phyloP scores from a whole-genome alignment of 2,888 invertebrate genomes.

The Scrobipalpa atriplicella region DNA sequence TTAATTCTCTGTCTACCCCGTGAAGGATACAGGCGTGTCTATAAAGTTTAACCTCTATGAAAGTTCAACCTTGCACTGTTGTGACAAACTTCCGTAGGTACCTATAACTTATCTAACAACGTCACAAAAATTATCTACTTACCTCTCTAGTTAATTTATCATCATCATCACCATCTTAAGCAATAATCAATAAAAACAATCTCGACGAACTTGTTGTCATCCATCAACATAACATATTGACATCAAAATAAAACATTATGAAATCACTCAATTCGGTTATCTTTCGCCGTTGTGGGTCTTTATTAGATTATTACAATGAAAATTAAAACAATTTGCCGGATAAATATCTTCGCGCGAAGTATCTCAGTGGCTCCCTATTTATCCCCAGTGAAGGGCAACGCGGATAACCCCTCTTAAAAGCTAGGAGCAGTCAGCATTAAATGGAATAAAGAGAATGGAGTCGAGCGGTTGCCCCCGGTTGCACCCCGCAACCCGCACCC shows the following conservation, averaged over 20 bases:
- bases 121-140: no score
- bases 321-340: slow-evolving; percentile 84
- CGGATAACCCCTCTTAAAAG: slow-evolving; percentile 83
- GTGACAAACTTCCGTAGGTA: no score
- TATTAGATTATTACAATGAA: slow-evolving; percentile 82
- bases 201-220: background rate
- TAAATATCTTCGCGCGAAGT: slow-evolving; percentile 80
- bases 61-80: no score
- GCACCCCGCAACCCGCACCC: slow-evolving; percentile 44
- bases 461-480: slow-evolving; percentile 70
- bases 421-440: slow-evolving; percentile 83
- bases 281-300: slow-evolving; percentile 74
- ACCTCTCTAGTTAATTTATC: no score
- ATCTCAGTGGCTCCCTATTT: slow-evolving; percentile 79
- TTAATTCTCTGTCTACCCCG: no score
- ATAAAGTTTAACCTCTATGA: no score
- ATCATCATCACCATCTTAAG: no score
- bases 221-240: background rate
- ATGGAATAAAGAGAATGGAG: slow-evolving; percentile 82
- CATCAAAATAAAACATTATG: slow-evolving; percentile 58
- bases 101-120: no score
- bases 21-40: no score
- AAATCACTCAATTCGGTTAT: slow-evolving; percentile 72
- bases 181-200: no score
- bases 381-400: slow-evolving; percentile 79